Conservation (phyloP, 2,113 vertebrate species). For the Vulpes ferrilata region DNA sequence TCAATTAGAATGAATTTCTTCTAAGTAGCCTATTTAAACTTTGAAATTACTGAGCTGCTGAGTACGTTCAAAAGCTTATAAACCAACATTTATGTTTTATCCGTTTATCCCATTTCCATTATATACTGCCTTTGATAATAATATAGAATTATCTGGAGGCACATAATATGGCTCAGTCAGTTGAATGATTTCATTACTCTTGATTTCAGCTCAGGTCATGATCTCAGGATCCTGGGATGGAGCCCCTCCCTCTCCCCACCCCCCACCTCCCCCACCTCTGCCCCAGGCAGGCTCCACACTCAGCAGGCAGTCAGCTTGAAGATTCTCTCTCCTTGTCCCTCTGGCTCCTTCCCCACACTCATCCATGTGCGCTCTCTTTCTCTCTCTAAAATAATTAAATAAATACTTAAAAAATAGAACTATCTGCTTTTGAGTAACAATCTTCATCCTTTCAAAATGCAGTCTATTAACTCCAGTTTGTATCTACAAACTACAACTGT, state of each 20-base stretch:
- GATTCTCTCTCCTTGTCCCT: neutral
- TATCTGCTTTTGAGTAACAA: neutral
- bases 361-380: neutral
- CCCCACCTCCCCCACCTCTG: too few relatives aligned
- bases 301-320: neutral
- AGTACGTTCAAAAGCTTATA: slow-evolving; percentile 35
- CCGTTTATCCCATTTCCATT: neutral
- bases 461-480: neutral
- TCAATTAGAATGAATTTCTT: slow-evolving; percentile 41
- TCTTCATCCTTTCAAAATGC: neutral
- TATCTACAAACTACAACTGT: neutral
- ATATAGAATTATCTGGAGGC: neutral
- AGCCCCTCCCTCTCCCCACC: neutral
- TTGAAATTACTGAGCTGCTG: slow-evolving; percentile 11
- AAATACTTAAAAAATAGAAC: neutral
- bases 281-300: neutral
- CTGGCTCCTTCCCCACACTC: neutral
- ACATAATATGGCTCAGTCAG: neutral
- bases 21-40: slow-evolving; percentile 10
- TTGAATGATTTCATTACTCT: too few relatives aligned
- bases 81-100: slow-evolving; percentile 3
- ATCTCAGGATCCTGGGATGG: neutral
- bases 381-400: too few relatives aligned
- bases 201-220: too few relatives aligned
- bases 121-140: neutral